A percentile compares a stretch with the other conserved stretches of the same genome.
Evolutionary conservation across 2,113 vertebrate species (phyloP).

Genomic region (Octodon degus): DNA sequence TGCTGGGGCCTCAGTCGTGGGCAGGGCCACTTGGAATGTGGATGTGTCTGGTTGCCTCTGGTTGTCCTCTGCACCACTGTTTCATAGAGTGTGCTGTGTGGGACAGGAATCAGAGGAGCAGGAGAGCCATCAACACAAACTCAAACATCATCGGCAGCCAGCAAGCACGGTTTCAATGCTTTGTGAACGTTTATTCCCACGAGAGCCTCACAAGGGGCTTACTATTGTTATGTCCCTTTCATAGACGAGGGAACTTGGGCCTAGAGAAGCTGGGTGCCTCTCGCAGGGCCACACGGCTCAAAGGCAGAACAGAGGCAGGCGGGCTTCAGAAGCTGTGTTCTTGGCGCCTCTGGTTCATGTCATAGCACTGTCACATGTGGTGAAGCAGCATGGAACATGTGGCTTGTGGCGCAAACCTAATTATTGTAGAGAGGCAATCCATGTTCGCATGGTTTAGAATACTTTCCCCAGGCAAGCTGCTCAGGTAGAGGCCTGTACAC

Average conservation of each 20-base stretch:
- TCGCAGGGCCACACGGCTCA: not conserved
- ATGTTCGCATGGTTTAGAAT: not conserved
- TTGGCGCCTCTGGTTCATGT: not conserved
- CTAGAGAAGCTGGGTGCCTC: not conserved
- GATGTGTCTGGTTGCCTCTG: slow-evolving; percentile 14
- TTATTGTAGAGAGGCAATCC: not conserved
- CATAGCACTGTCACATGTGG: not conserved
- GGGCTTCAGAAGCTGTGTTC: not conserved
- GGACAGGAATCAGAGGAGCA: not conserved
- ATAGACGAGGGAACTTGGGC: not conserved
- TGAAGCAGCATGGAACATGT: not conserved
- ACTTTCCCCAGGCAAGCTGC: not conserved
- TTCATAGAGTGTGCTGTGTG: slow-evolving; percentile 4
- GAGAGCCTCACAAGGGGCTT: not conserved
- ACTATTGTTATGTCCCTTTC: not conserved
- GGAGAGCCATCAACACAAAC: not conserved
- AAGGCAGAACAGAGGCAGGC: not conserved
- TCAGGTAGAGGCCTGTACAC: not conserved
- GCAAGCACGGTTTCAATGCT: not conserved
- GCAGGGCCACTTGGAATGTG: slow-evolving; percentile 31
- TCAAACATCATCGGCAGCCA: not conserved
- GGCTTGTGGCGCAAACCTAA: not conserved
- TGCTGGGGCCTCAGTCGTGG: slow-evolving; percentile 29
- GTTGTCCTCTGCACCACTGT: not conserved
- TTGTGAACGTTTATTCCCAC: not conserved